Evolutionary conservation across 2,888 invertebrate genomes (phyloP), one percentile per base, ranked within the genome.

Genomic region (Phorcus lineatus): DNA sequence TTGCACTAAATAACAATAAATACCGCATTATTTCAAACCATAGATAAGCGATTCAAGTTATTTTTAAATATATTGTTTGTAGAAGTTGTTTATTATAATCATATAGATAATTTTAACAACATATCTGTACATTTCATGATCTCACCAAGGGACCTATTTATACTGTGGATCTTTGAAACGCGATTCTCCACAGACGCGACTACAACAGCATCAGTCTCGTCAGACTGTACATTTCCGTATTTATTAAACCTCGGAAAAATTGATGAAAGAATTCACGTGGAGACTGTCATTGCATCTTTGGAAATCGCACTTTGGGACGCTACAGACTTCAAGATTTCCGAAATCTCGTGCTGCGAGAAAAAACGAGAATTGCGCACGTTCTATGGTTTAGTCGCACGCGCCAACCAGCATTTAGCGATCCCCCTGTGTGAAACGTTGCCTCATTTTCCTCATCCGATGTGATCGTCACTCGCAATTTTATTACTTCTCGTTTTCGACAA

Each of bases 401-500:
- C 70, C 31, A 31, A 70, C 28, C 70, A 36, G 70, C 36, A 31
- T 28, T 40, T 70, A 36, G 17, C 36, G 70, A 36, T 70, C 19
- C 70, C 70, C 70, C 36, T 36, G 31, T 13, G 70, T 19, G 70
- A 31, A 36, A 70, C 36, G 36, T n/a, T 40, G 70, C n/a, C n/a
- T 31, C 19, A 28, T n/a, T 70, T 36, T 40, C 70, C 40, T 70
- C 70, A 70, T 70, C 70, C 36, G 4, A 17, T 36, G 40, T 6
- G 70, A 36, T 19, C 70, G 31, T 36, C 36, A 70, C 70, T 36
- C 28, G 31, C 36, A 36, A 17, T 70, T 70, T 70, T 70, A 70
- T 70, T 70, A 70, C 70, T 70, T 19, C 70, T 70, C 70, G 19
- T 36, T 70, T 40, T 70, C 70, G 70, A 31, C 70, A 40, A 70